Percentiles rank a stretch among this genome's conserved stretches.
These are phyloP conservation scores for Benthosema pterotum DNA, from an alignment of 2,797 vertebrate species.

Conservation along the genomic window DNA sequence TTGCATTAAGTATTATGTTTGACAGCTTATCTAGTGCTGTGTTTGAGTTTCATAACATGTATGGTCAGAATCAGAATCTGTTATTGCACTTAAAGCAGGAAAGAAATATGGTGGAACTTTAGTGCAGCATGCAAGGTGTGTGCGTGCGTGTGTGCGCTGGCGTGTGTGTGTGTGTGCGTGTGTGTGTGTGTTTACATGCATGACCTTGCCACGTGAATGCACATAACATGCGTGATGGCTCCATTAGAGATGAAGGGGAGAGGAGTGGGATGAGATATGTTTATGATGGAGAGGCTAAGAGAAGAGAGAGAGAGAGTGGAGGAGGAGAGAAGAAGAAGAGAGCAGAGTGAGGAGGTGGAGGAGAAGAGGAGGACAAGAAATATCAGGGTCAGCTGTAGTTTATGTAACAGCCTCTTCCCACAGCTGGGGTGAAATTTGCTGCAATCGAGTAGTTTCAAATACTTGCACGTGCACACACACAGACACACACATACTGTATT, in stretches of 20 bases:
- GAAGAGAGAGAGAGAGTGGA: background rate
- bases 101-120: no score
- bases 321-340: background rate
- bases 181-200: constrained; percentile 7
- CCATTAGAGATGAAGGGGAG: background rate
- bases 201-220: no score
- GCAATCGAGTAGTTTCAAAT: constrained; percentile 12
- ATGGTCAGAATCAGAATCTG: no score
- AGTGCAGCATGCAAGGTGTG: no score
- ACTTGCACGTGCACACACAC: constrained; percentile 8
- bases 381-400: constrained; percentile 51
- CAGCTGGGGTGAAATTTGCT: constrained; percentile 35
- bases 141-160: constrained; percentile 40
- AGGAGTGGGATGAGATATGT: background rate
- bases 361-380: constrained; percentile 33
- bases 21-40: no score
- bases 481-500: background rate
- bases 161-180: constrained; percentile 35
- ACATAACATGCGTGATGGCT: no score
- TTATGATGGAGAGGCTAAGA: background rate
- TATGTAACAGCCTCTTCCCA: constrained; percentile 57
- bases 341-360: no score
- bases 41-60: no score
- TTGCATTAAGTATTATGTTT: no score
- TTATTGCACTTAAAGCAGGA: no score